Evolutionary conservation across 1,140 invertebrate species (phyloP).

Genomic region (Venustaconcha ellipsiformis): DNA sequence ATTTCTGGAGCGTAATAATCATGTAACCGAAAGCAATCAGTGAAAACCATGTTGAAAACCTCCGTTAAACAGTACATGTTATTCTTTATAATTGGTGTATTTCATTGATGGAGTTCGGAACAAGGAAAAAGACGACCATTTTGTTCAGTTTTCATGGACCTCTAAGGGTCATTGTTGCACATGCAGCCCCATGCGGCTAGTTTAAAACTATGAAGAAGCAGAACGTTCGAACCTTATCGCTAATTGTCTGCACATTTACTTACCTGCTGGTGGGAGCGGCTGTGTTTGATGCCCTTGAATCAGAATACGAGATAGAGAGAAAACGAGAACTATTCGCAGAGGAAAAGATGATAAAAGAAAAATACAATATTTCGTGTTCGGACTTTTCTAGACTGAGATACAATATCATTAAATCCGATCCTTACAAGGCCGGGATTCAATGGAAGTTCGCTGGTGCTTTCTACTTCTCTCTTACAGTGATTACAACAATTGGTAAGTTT

Average conservation of each 20-base stretch:
- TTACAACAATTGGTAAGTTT: constrained; percentile 93
- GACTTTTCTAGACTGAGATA: constrained; percentile 92
- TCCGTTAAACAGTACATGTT: too few relatives aligned
- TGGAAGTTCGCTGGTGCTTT: constrained; percentile 92
- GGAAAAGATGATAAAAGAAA: constrained; percentile 82
- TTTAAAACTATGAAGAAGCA: constrained; percentile 85
- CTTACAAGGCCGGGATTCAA: constrained; percentile 97
- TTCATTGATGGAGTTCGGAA: too few relatives aligned
- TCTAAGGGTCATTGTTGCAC: too few relatives aligned
- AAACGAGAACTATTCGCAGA: constrained; percentile 82
- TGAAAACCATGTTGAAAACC: too few relatives aligned
- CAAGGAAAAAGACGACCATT: too few relatives aligned
- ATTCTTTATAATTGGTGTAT: too few relatives aligned
- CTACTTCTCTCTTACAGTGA: constrained; percentile 98
- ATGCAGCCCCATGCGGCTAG: too few relatives aligned
- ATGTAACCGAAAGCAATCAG: too few relatives aligned
- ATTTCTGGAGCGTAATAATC: too few relatives aligned
- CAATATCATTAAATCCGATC: constrained; percentile 95
- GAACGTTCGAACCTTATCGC: constrained; percentile 97
- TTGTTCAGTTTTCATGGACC: too few relatives aligned
- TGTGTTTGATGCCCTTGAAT: constrained; percentile 98
- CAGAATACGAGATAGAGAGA: constrained; percentile 91
- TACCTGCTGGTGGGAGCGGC: constrained; percentile 99
- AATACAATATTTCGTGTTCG: constrained; percentile 94
- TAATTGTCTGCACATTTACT: constrained; percentile 99